These are phyloP conservation scores for Lethrus apterus DNA, from an alignment of 1,140 invertebrate genomes.

Conservation along the genomic window DNA sequence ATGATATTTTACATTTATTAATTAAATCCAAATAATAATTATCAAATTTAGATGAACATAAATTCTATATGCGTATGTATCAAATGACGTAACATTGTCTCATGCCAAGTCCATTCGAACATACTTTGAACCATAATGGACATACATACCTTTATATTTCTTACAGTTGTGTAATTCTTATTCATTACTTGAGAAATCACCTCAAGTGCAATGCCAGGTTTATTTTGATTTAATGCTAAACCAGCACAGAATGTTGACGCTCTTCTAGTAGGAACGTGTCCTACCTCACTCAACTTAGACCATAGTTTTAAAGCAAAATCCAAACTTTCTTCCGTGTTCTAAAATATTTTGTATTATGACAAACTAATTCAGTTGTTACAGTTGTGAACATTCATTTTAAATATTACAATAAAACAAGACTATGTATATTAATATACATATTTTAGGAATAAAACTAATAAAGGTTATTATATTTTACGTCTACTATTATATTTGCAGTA, in stretches of 20 bases:
- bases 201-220: slow-evolving; percentile 60
- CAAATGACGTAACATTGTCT: no score
- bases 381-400: not conserved
- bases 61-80: no score
- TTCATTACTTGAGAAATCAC: slow-evolving; percentile 46
- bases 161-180: slow-evolving; percentile 56
- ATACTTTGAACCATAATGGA: not conserved
- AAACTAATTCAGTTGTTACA: no score
- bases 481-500: no score
- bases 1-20: no score
- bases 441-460: no score
- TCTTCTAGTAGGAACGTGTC: slow-evolving; percentile 50
- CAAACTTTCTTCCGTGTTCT: slow-evolving; percentile 65
- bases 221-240: slow-evolving; percentile 60
- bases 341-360: slow-evolving; percentile 33
- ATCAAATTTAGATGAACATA: no score
- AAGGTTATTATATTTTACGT: no score
- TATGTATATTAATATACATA: no score
- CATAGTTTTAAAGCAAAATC: slow-evolving; percentile 56
- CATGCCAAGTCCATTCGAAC: no score
- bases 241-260: slow-evolving; percentile 53
- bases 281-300: slow-evolving; percentile 48
- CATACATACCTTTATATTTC: slow-evolving; percentile 56
- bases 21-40: no score
- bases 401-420: no score